Percentiles rank a stretch among this genome's conserved stretches.
Conservation (phyloP, 2,888 invertebrate species). For the Andrena bucephala region DNA sequence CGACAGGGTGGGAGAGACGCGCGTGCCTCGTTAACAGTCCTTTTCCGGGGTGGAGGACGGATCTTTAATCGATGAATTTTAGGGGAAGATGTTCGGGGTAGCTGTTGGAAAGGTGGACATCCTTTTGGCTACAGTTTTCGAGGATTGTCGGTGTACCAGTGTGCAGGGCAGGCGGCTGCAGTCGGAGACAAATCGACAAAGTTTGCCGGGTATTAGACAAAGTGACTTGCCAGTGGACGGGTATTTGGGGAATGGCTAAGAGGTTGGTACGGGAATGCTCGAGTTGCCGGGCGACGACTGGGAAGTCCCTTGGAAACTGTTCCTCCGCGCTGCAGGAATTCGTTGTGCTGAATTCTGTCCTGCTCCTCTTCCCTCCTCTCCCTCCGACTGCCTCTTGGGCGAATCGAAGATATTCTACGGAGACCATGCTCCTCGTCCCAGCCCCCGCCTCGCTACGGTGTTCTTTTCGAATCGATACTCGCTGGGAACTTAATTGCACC, state of each 20-base stretch:
- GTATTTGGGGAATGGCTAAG: constrained; percentile 52
- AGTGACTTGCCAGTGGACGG: constrained; percentile 62
- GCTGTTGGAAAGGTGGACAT: background rate
- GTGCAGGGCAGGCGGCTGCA: constrained; percentile 8
- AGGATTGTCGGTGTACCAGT: background rate
- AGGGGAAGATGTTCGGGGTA: background rate
- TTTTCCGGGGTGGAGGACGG: background rate
- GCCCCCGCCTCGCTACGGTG: background rate
- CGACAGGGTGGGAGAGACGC: background rate
- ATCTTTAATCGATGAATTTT: constrained; percentile 15
- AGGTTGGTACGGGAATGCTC: constrained; percentile 52
- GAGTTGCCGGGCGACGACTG: constrained; percentile 64
- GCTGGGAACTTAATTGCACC: constrained; percentile 24
- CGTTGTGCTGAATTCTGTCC: constrained; percentile 38
- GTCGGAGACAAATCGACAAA: constrained; percentile 69
- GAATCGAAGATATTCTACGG: constrained; percentile 45
- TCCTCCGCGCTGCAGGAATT: constrained; percentile 60
- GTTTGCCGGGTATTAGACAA: constrained; percentile 69
- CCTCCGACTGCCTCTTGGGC: constrained; percentile 2
- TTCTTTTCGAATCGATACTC: constrained; percentile 18
- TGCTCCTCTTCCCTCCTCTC: constrained; percentile 2
- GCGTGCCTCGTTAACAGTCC: background rate
- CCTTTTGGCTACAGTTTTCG: background rate
- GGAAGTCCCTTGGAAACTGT: constrained; percentile 70
- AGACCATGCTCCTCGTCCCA: background rate